Evolutionary conservation across 1,140 invertebrate genomes (phyloP), one percentile per base, ranked within the genome.

Genomic region (Drosophila mojavensis): DNA sequence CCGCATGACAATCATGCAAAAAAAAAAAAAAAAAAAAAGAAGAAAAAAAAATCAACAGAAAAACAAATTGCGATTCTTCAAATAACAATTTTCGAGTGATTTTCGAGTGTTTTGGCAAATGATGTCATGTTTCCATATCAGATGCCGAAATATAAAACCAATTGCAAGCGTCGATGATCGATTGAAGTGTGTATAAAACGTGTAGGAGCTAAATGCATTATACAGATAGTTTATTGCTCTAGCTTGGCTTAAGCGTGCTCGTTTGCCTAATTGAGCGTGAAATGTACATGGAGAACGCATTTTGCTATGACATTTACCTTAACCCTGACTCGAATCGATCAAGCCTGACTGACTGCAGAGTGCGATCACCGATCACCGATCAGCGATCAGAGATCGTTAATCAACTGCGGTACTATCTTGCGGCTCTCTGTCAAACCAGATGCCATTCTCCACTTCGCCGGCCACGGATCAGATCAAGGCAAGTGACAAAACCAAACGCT

Each of bases 251-350:
- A 48, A 48, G 28, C 51, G 43, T 59, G 62, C 60, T 41, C 50
- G 43, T 61, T 36, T 28, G 71, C 33, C 65, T 58, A 89, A 84
- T 84, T 80, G 75, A 63, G 84, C 84, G 58, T 89, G 61, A 84
- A 75, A 63, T 72, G 33, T 78, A 75, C 48, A 17, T 53, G 71
- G 58, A 33, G 28, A 45, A 15, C 59, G 61, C 63, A 70, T 56
- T 59, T 72, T 79, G 28, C 71, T 75, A 78, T 88, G 84, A 88
- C 83, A 71, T 89, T 89, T 89, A 85, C 84, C 84, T 89, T 89
- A 84, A 89, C 84, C 84, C 85, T 90, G 84, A 79, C 56, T 79
- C 68, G 47, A 79, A 66, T 89, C 78, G 82, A 89, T 89, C 84
- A 89, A 81, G 84, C 84, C 75, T 89, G 84, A 89, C 84, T 71